A percentile compares a stretch with the other conserved stretches of the same genome.
Evolutionary conservation across 2,797 vertebrate genomes (phyloP).

Genomic region (Artibeus lituratus): DNA sequence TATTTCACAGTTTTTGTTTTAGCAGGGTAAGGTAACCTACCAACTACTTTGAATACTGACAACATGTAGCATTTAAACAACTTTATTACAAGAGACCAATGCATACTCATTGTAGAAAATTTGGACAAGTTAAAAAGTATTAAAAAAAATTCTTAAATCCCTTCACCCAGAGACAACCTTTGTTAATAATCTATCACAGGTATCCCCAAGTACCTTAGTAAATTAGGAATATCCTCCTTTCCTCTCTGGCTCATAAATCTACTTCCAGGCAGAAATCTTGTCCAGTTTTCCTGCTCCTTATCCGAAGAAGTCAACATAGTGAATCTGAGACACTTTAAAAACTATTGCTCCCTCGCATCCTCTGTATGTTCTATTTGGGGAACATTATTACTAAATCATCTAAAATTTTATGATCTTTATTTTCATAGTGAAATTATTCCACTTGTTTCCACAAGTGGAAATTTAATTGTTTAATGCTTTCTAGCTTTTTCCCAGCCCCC

Average conservation of each 20-base stretch:
- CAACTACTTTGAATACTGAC: not conserved
- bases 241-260: not conserved
- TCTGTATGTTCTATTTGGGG: not conserved
- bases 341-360: not conserved
- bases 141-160: not conserved
- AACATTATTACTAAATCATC: not conserved
- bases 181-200: not conserved
- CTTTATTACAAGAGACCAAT: not conserved
- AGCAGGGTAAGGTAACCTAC: not conserved
- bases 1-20: conserved; percentile 24
- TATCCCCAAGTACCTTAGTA: not conserved
- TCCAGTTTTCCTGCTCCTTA: not conserved
- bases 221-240: not conserved
- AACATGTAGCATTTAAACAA: conserved; percentile 11
- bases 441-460: conserved; percentile 29
- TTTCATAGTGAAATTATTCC: conserved; percentile 15
- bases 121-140: not conserved
- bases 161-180: not conserved
- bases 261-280: not conserved
- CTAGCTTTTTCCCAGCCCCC: not conserved
- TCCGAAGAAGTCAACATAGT: not conserved
- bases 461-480: conserved; percentile 33
- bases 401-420: conserved; percentile 36
- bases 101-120: not conserved
- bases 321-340: not conserved